A percentile compares a stretch with the other conserved stretches of the same genome.
phyloP scores from a whole-genome alignment of 2,888 invertebrate genomes.

The Isoperla grammatica region DNA sequence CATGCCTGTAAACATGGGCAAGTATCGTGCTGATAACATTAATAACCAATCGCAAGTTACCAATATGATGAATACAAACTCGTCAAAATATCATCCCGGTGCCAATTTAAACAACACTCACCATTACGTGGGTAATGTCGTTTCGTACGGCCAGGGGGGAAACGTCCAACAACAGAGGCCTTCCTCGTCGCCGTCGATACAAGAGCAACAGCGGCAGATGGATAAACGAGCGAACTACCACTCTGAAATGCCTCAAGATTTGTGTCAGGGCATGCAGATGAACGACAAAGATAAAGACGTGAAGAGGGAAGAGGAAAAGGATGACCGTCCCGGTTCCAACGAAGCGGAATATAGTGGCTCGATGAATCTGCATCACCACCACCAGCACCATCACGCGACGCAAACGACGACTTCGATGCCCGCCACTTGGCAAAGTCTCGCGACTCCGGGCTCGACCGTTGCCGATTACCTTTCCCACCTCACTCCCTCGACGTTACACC shows the following conservation, averaged over 20 bases:
- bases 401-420: conserved; percentile 45
- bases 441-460: conserved; percentile 69
- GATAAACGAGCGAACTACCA: conserved; percentile 44
- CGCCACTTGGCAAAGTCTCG: conserved; percentile 65
- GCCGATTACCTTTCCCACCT: conserved; percentile 80
- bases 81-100: conserved; percentile 30
- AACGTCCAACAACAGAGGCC: conserved; percentile 31
- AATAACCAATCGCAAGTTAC: conserved; percentile 24
- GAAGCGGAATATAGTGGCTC: conserved; percentile 31
- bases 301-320: conserved; percentile 30
- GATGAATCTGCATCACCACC: conserved; percentile 29
- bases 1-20: conserved; percentile 53
- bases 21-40: conserved; percentile 49
- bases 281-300: conserved; percentile 29
- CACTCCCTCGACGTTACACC: conserved; percentile 64
- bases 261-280: conserved; percentile 32
- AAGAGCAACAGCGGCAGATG: conserved; percentile 45
- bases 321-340: conserved; percentile 30
- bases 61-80: conserved; percentile 31
- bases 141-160: conserved; percentile 30
- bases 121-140: conserved; percentile 29
- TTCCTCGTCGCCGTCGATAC: conserved; percentile 35
- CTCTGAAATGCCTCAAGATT: conserved; percentile 30
- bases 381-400: conserved; percentile 27
- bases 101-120: conserved; percentile 10